Conservation (phyloP, 2,113 vertebrate species). For the Pollimyrus isidori region DNA sequence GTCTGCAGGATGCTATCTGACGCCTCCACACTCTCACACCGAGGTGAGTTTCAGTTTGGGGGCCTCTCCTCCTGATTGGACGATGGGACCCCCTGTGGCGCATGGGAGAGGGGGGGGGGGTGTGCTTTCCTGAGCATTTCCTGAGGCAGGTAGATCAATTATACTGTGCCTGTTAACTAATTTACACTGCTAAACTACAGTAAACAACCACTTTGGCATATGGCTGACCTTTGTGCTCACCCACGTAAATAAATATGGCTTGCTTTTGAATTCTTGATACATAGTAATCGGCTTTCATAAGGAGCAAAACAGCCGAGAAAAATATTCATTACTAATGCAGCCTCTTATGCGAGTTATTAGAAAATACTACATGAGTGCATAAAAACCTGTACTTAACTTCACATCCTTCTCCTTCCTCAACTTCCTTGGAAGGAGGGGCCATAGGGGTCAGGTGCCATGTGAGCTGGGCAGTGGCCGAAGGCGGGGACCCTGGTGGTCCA, state of each 20-base stretch:
- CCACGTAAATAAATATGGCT: neutral
- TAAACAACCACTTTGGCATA: neutral
- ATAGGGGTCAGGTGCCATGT: too few species aligned
- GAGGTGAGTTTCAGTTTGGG: neutral
- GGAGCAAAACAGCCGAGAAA: neutral
- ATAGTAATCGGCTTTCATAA: neutral
- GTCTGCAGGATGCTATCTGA: neutral
- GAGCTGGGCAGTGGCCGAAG: too few species aligned
- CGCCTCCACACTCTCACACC: neutral
- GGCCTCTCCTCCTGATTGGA: conserved; percentile 9
- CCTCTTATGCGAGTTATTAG: neutral
- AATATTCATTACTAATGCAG: neutral
- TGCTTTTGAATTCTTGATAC: neutral
- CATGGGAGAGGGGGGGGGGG: neutral
- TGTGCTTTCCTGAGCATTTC: neutral
- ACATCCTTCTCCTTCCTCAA: neutral
- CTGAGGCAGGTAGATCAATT: neutral
- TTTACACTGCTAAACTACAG: neutral
- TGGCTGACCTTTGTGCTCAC: neutral
- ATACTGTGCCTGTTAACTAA: neutral
- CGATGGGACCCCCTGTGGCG: neutral
- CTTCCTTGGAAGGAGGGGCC: neutral
- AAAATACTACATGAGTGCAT: neutral
- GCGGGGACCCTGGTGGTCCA: too few species aligned
- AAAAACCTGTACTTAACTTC: neutral